phyloP scores from a whole-genome alignment of 1,140 invertebrate species.

The Anoplophora glabripennis region DNA sequence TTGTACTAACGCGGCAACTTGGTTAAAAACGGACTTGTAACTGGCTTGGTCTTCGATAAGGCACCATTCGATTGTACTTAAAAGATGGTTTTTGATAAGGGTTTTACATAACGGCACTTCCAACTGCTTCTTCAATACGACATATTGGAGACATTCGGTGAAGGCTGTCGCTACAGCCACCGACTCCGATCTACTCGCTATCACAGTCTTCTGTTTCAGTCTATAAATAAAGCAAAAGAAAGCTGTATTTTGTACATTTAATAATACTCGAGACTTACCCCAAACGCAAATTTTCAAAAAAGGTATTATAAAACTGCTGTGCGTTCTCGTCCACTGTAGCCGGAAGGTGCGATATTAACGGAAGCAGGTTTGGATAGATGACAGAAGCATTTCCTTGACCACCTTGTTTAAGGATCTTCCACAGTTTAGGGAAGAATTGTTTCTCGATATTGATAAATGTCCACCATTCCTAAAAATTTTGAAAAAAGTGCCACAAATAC shows the following conservation, averaged over 20 bases:
- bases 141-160: constrained; percentile 68
- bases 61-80: constrained; percentile 51
- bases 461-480: constrained; percentile 64
- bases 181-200: constrained; percentile 59
- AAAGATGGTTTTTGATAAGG: constrained; percentile 50
- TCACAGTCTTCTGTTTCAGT: constrained; percentile 53
- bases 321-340: constrained; percentile 50
- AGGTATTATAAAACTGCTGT: constrained; percentile 61
- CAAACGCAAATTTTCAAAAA: constrained; percentile 64
- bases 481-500: no score
- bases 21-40: constrained; percentile 52
- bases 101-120: constrained; percentile 48
- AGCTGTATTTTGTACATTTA: no score
- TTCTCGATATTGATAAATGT: constrained; percentile 65
- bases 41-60: constrained; percentile 46
- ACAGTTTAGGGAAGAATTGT: constrained; percentile 68
- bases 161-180: constrained; percentile 61
- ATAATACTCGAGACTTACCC: no score
- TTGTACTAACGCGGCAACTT: constrained; percentile 53
- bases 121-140: constrained; percentile 52
- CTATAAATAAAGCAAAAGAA: constrained; percentile 47
- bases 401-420: constrained; percentile 62
- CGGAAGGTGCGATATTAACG: constrained; percentile 70
- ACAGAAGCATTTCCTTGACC: constrained; percentile 66
- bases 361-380: constrained; percentile 71